A percentile compares a stretch with the other conserved stretches of the same genome.
phyloP scores from a whole-genome alignment of 2,797 vertebrate species.

The Fundulus diaphanus region DNA sequence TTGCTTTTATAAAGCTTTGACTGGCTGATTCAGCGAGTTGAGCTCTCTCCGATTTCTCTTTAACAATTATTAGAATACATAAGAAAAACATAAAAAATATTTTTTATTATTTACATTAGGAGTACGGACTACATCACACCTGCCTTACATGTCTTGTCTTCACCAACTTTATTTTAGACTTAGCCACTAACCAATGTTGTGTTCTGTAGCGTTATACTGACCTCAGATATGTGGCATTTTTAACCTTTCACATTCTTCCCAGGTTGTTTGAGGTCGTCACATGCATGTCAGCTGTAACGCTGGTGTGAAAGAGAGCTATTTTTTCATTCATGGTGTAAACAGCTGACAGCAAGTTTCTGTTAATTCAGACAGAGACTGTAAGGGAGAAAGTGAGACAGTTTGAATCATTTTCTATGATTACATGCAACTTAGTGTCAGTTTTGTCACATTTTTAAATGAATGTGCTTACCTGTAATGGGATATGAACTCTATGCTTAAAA shows the following conservation, averaged over 20 bases:
- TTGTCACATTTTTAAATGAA: neutral
- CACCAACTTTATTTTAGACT: neutral
- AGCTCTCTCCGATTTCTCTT: too few species aligned
- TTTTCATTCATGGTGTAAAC: neutral
- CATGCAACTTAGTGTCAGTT: neutral
- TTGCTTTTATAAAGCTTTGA: neutral
- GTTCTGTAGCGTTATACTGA: neutral
- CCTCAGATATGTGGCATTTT: neutral
- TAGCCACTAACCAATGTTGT: neutral
- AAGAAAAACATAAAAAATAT: neutral
- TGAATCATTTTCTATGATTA: neutral
- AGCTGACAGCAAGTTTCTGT: neutral
- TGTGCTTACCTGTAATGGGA: neutral
- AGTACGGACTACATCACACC: neutral
- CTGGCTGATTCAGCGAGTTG: neutral
- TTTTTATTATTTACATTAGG: neutral
- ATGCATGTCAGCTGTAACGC: neutral
- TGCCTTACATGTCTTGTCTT: neutral
- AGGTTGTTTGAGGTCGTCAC: too few species aligned
- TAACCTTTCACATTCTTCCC: neutral
- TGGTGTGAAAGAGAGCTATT: neutral
- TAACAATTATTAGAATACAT: too few species aligned
- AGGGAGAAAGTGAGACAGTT: neutral
- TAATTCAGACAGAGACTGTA: slow-evolving; percentile 1
- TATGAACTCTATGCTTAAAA: neutral